Conservation (phyloP, 2,888 invertebrate genomes). For the Thalpophila matura region DNA sequence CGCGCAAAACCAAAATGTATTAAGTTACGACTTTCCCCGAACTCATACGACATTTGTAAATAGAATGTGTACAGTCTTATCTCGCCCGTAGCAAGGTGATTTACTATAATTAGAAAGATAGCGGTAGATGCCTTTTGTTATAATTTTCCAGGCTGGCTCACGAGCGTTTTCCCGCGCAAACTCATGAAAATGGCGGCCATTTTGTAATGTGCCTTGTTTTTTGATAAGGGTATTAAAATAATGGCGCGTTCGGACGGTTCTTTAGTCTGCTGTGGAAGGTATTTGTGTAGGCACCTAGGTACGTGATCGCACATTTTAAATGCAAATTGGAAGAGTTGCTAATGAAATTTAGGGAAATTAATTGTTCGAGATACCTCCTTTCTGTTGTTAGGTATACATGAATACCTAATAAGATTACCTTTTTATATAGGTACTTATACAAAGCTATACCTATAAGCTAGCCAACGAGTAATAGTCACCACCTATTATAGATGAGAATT, state of each 20-base stretch:
- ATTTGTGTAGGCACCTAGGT: slow-evolving; percentile 81
- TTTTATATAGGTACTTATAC: slow-evolving; percentile 38
- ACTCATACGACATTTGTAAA: slow-evolving; percentile 81
- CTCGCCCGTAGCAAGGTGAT: slow-evolving; percentile 90
- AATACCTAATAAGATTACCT: slow-evolving; percentile 38
- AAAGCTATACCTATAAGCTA: neutral
- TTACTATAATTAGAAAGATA: slow-evolving; percentile 91
- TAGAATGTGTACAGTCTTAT: slow-evolving; percentile 84
- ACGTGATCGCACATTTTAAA: slow-evolving; percentile 87
- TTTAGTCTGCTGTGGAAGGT: slow-evolving; percentile 81
- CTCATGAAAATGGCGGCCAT: slow-evolving; percentile 89
- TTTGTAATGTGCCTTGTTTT: slow-evolving; percentile 91
- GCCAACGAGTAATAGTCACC: neutral
- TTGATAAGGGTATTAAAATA: slow-evolving; percentile 91
- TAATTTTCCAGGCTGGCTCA: slow-evolving; percentile 90
- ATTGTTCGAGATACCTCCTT: slow-evolving; percentile 67
- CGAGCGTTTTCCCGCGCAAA: slow-evolving; percentile 88
- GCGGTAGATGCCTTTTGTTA: slow-evolving; percentile 91
- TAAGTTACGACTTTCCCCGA: slow-evolving; percentile 72
- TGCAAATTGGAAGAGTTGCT: slow-evolving; percentile 85
- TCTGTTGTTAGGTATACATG: slow-evolving; percentile 58
- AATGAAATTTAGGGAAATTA: slow-evolving; percentile 83
- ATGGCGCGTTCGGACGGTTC: slow-evolving; percentile 85
- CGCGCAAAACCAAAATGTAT: slow-evolving; percentile 75
- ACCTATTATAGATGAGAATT: neutral